Base-by-base conservation (phyloP, 1,140 invertebrate genomes). In the Drosophila kepulauana region DNA sequence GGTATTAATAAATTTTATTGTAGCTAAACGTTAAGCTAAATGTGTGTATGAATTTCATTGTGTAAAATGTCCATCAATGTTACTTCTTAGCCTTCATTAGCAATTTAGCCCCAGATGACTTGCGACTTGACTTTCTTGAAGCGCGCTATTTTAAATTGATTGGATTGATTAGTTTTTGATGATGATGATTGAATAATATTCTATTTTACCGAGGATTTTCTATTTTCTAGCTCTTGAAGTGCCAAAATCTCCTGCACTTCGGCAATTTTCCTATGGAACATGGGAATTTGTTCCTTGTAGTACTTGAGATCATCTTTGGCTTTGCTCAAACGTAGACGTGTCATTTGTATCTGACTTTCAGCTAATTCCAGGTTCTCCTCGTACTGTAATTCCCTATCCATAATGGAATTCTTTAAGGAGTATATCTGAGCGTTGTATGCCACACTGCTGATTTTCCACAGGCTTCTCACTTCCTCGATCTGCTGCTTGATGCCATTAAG, bases 1-100 rank as follows among this genome's bases (percentile, higher is more conserved):
- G 84, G 80, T 81, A 85, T 85, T 89, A 89, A 89, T 89, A 89
- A 88, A 85, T 85, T 89, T 85, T 79, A 89, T 89, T 85, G 85
- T 89, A 89, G 85, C 56, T 78, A 80, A 84, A 74, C 51, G 66
- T 75, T 70, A 75, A 51, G 25, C 11, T 48, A 75, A 63, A 13
- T 2, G n/a, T n/a, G 35, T 45, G n/a, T 58, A 25, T 38, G 16
- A 57, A n/a, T 45, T 58, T 25, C 38, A 28, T 30, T 33, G 6
- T 49, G 8, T 49, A 49, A 6, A n/a, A 25, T 25, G 20, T 25
- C 3, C 7, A 49, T n/a, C 49, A 3, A n/a, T 52, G 11, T n/a
- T 43, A 57, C 4, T 57, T 41, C 54, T 57, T 57, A 25, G 20
- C 20, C 15, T 30, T 30, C 38, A 46, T 8, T 3, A 6, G 11